These are phyloP conservation scores for Candidula unifasciata DNA, from an alignment of 2,888 invertebrate species.

Conservation along the genomic window DNA sequence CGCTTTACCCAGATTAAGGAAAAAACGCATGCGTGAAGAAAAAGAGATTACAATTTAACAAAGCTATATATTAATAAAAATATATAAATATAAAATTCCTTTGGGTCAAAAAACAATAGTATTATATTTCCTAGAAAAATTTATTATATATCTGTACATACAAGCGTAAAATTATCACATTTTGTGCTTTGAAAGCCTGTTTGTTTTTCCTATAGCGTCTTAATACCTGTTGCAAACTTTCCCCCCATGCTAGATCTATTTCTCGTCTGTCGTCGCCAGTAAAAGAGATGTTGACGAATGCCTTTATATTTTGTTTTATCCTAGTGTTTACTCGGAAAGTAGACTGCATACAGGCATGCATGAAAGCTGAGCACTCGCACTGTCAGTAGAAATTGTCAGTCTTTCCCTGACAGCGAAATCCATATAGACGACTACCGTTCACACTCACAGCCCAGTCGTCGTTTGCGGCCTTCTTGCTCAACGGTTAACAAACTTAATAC, in stretches of 20 bases:
- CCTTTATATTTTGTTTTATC: not conserved
- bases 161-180: not conserved
- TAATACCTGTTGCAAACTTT: conserved; percentile 49
- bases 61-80: not conserved
- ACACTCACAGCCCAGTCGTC: no score
- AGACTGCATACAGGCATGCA: not conserved
- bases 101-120: not conserved
- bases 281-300: conserved; percentile 63
- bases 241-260: conserved; percentile 52
- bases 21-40: not conserved
- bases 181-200: conserved; percentile 3
- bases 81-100: not conserved
- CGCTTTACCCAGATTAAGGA: conserved; percentile 57
- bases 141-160: not conserved
- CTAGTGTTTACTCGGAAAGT: not conserved
- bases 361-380: no score
- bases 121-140: not conserved
- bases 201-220: conserved; percentile 50
- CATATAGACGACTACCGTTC: no score
- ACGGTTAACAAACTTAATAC: no score
- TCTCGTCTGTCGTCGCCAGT: conserved; percentile 75
- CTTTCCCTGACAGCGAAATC: no score
- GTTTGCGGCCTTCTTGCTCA: no score
- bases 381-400: no score
- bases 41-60: not conserved